Percentiles rank a stretch among this genome's conserved stretches.
These are phyloP conservation scores for Dasyornis broadbenti DNA, from an alignment of 2,113 vertebrate genomes.

Conservation along the genomic window DNA sequence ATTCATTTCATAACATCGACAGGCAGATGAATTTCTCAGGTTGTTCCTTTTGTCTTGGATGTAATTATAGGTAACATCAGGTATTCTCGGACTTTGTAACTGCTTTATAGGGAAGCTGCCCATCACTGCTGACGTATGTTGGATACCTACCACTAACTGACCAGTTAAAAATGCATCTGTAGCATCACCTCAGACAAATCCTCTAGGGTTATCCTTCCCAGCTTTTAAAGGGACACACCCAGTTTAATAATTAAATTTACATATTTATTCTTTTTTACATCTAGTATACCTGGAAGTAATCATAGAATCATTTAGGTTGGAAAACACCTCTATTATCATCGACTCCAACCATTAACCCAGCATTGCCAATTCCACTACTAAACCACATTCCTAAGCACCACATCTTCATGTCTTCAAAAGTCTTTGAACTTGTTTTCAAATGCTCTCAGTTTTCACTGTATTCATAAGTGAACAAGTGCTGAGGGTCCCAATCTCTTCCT, in stretches of 20 bases:
- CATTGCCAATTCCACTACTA: neutral
- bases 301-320: neutral
- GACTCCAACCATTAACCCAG: neutral
- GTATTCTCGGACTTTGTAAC: neutral
- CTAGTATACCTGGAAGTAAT: neutral
- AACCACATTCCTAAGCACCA: neutral
- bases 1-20: neutral
- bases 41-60: constrained; percentile 1
- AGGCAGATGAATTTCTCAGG: neutral
- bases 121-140: neutral
- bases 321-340: neutral
- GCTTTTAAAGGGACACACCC: neutral
- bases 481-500: neutral
- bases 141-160: neutral
- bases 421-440: neutral
- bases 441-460: neutral
- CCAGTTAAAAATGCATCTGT: neutral
- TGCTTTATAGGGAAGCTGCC: constrained; percentile 33
- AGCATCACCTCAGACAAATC: neutral
- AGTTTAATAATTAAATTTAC: neutral
- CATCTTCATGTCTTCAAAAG: neutral
- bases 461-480: neutral
- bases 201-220: neutral
- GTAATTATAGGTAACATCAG: constrained; percentile 25
- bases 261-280: neutral